These are phyloP conservation scores for Phocides pigmalion DNA, from an alignment of 1,140 invertebrate genomes.

Conservation along the genomic window DNA sequence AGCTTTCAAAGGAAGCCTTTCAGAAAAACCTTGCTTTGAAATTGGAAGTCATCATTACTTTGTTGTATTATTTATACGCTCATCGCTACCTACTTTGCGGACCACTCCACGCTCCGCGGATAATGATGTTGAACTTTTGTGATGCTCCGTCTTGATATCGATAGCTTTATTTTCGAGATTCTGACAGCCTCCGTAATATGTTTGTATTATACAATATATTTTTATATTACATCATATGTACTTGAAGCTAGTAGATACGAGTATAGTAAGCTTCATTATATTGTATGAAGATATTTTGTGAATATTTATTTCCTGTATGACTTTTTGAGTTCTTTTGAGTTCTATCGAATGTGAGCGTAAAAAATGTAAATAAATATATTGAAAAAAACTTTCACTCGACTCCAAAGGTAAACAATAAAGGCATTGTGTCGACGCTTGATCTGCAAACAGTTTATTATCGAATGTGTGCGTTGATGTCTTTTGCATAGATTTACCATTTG, in stretches of 20 bases:
- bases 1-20: slow-evolving; percentile 50
- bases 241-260: too few relatives aligned
- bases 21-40: slow-evolving; percentile 52
- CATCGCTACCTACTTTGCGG: slow-evolving; percentile 15
- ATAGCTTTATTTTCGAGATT: slow-evolving; percentile 27
- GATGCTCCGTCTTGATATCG: slow-evolving; percentile 7
- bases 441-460: neutral
- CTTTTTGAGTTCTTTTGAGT: too few relatives aligned
- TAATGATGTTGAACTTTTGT: slow-evolving; percentile 16
- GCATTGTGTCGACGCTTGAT: neutral
- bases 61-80: slow-evolving; percentile 57
- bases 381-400: too few relatives aligned
- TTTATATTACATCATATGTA: too few relatives aligned
- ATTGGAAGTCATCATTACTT: slow-evolving; percentile 61
- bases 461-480: slow-evolving; percentile 47
- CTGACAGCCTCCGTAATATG: neutral
- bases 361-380: too few relatives aligned
- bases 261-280: too few relatives aligned
- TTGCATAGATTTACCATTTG: slow-evolving; percentile 31
- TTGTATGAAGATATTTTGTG: too few relatives aligned
- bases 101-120: slow-evolving; percentile 17
- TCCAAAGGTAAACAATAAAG: too few relatives aligned
- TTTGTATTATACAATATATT: too few relatives aligned
- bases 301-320: too few relatives aligned
- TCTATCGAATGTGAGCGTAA: too few relatives aligned